Conservation (phyloP, 2,797 vertebrate genomes). For the Sebastes oblongus region DNA sequence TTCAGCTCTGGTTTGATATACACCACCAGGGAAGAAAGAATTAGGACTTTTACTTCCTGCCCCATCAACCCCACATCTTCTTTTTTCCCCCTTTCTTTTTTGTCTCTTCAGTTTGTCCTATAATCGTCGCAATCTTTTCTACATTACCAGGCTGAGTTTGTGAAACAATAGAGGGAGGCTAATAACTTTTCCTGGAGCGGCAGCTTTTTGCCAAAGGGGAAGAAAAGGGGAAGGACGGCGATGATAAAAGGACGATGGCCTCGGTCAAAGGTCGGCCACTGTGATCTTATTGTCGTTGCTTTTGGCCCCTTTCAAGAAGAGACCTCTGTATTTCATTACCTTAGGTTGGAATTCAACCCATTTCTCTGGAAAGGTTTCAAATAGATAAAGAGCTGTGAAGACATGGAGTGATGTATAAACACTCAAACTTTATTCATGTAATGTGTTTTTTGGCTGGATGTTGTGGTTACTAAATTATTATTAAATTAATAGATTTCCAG, state of each 20-base stretch:
- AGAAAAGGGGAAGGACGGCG: constrained; percentile 77
- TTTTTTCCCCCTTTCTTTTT: constrained; percentile 47
- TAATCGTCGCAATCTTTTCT: constrained; percentile 87
- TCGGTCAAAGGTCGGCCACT: constrained; percentile 87
- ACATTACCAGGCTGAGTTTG: constrained; percentile 78
- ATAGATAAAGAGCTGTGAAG: constrained; percentile 59
- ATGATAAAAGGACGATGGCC: constrained; percentile 86
- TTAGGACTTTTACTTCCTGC: constrained; percentile 80
- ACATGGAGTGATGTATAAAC: constrained; percentile 41
- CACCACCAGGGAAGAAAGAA: constrained; percentile 78
- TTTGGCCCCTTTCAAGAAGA: constrained; percentile 80
- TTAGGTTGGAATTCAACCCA: constrained; percentile 77
- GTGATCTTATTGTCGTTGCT: constrained; percentile 86
- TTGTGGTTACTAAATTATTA: background rate
- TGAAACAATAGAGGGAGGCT: constrained; percentile 83
- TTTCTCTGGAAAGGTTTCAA: constrained; percentile 66
- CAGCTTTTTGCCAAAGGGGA: constrained; percentile 77
- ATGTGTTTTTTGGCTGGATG: background rate
- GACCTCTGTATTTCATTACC: constrained; percentile 85
- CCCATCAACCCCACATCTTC: constrained; percentile 75
- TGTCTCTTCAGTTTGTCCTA: constrained; percentile 71
- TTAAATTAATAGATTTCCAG: background rate
- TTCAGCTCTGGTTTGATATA: constrained; percentile 82
- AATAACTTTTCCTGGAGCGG: constrained; percentile 83
- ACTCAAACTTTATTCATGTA: background rate